Percentiles rank a stretch among this genome's conserved stretches.
Conservation (phyloP, 2,797 vertebrate species). For the Arremon aurantiirostris region DNA sequence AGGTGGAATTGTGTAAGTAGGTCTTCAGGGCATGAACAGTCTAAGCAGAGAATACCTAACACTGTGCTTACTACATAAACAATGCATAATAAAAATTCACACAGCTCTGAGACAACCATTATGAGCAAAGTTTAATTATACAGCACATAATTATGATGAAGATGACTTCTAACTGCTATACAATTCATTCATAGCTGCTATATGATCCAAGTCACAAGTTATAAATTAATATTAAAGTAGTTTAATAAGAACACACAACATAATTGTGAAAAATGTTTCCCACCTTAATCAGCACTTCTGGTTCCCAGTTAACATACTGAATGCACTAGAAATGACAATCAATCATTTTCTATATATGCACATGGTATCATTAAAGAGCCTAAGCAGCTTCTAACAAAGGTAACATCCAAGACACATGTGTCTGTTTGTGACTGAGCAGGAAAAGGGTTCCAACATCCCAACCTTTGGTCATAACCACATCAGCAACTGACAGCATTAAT, state of each 20-base stretch:
- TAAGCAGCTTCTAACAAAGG: background rate
- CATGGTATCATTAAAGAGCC: background rate
- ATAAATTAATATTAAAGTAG: slow-evolving; percentile 38
- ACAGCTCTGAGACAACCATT: slow-evolving; percentile 12
- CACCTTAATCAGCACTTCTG: slow-evolving; percentile 36
- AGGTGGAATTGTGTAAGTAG: background rate
- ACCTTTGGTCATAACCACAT: background rate
- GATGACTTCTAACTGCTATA: slow-evolving; percentile 34
- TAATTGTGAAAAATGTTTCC: slow-evolving; percentile 26
- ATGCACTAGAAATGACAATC: slow-evolving; percentile 8
- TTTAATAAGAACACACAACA: slow-evolving; percentile 24
- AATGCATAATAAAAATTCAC: slow-evolving; percentile 9
- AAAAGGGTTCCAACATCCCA: background rate
- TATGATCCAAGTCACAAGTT: slow-evolving; percentile 36
- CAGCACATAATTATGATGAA: background rate
- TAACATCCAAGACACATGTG: background rate
- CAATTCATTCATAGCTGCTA: slow-evolving; percentile 33
- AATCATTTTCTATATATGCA: slow-evolving; percentile 1
- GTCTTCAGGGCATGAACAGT: slow-evolving; percentile 28
- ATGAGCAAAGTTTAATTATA: slow-evolving; percentile 54
- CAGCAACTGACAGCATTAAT: background rate
- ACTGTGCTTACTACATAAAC: background rate
- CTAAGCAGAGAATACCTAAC: background rate
- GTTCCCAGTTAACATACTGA: slow-evolving; percentile 19
- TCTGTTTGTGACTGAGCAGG: background rate